Conservation (phyloP, 1,140 invertebrate species). For the Euwallacea similis region DNA sequence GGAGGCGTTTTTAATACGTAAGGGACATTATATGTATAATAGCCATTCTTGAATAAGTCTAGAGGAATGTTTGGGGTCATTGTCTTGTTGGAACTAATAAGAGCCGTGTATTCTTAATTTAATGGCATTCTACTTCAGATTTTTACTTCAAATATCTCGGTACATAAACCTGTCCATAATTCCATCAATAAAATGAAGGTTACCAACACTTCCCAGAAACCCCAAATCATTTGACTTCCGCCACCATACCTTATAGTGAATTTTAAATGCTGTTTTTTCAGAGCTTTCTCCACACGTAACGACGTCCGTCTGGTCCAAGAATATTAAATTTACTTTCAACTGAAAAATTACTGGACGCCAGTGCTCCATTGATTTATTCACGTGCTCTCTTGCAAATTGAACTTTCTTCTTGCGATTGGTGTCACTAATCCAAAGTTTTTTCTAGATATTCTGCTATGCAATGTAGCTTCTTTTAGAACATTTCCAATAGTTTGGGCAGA, state of each 20-base stretch:
- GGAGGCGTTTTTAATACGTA: conserved; percentile 1
- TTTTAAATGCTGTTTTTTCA: background rate
- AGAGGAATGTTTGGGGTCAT: background rate
- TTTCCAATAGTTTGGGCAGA: too few relatives aligned
- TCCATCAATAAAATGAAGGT: background rate
- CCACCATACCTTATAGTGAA: too few relatives aligned
- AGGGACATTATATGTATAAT: background rate
- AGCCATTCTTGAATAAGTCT: background rate
- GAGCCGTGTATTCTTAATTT: background rate
- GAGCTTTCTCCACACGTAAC: too few relatives aligned
- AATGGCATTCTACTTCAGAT: background rate
- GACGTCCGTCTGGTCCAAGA: conserved; percentile 25
- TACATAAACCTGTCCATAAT: too few relatives aligned
- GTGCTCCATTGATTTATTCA: background rate
- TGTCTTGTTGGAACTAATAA: conserved; percentile 1
- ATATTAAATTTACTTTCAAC: conserved; percentile 33
- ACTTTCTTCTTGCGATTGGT: background rate
- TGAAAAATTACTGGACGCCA: conserved; percentile 14
- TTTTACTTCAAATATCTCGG: background rate
- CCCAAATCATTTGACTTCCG: too few relatives aligned
- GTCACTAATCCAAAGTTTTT: background rate
- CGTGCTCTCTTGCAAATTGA: background rate
- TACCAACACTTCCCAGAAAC: background rate
- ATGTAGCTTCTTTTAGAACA: too few relatives aligned
- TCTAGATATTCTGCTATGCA: background rate